These are phyloP conservation scores for Xenotilapia flavipinnis DNA, from an alignment of 2,113 vertebrate species.

Conservation along the genomic window DNA sequence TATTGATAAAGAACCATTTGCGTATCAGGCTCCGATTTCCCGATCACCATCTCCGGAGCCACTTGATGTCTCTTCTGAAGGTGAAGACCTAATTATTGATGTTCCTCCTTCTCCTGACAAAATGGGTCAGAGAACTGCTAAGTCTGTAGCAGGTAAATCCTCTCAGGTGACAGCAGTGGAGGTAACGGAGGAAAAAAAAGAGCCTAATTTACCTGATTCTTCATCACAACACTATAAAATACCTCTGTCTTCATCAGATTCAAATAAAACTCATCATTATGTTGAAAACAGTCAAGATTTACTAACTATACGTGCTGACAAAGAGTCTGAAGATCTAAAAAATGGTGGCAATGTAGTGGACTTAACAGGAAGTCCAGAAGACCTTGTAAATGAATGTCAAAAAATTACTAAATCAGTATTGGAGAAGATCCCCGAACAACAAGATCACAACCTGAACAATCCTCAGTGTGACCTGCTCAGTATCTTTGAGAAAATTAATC, in stretches of 20 bases:
- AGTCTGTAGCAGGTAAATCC: neutral
- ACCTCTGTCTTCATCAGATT: neutral
- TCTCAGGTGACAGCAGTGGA: neutral
- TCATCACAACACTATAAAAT: neutral
- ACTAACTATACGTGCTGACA: neutral
- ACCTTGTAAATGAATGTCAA: conserved; percentile 18
- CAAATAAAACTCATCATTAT: neutral
- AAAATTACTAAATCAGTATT: neutral
- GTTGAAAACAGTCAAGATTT: neutral
- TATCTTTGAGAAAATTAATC: neutral
- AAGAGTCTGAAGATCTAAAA: neutral
- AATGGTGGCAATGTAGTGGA: neutral
- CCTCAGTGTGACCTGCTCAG: neutral
- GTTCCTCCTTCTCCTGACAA: conserved; percentile 20
- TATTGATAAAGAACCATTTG: neutral
- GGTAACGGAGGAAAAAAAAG: neutral
- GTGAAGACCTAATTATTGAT: conserved; percentile 69
- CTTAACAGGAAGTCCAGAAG: conserved; percentile 37
- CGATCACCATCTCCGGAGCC: neutral
- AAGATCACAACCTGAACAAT: neutral
- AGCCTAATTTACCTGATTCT: neutral
- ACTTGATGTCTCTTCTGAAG: conserved; percentile 64
- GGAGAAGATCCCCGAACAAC: neutral
- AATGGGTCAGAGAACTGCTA: conserved; percentile 11
- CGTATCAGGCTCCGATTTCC: neutral